phyloP scores from a whole-genome alignment of 2,113 vertebrate genomes.

The Sisor rabdophorus region DNA sequence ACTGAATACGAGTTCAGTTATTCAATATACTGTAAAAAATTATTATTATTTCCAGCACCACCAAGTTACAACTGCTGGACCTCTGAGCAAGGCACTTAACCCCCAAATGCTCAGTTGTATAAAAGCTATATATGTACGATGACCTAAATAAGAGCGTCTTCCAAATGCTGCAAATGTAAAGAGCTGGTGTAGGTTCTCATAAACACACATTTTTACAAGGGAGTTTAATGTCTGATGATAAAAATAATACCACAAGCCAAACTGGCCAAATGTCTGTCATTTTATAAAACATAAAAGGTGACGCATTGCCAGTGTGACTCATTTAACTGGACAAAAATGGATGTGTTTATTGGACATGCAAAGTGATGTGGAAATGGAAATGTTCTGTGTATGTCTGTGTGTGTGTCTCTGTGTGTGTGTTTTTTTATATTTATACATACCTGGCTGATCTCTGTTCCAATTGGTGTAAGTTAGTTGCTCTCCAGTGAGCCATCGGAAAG shows the following conservation, averaged over 20 bases:
- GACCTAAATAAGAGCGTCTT: too few relatives aligned
- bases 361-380: slow-evolving; percentile 4
- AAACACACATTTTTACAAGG: neutral
- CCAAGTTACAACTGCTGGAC: too few relatives aligned
- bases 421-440: slow-evolving; percentile 58
- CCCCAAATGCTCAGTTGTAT: too few relatives aligned
- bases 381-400: neutral
- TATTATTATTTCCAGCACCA: too few relatives aligned
- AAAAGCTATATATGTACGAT: too few relatives aligned
- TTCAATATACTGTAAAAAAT: neutral
- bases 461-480: slow-evolving; percentile 87
- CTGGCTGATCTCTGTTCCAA: slow-evolving; percentile 93
- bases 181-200: neutral
- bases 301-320: slow-evolving; percentile 6
- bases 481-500: slow-evolving; percentile 84
- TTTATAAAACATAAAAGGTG: neutral
- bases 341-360: slow-evolving; percentile 1
- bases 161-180: neutral
- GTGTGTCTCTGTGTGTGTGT: slow-evolving; percentile 5
- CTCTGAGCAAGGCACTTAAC: too few relatives aligned
- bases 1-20: too few relatives aligned
- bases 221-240: neutral
- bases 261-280: slow-evolving; percentile 3
- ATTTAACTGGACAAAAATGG: slow-evolving; percentile 8
- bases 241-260: slow-evolving; percentile 1